A percentile compares a stretch with the other conserved stretches of the same genome.
Evolutionary conservation across 2,888 invertebrate species (phyloP).

Genomic region (Tipula helvola): DNA sequence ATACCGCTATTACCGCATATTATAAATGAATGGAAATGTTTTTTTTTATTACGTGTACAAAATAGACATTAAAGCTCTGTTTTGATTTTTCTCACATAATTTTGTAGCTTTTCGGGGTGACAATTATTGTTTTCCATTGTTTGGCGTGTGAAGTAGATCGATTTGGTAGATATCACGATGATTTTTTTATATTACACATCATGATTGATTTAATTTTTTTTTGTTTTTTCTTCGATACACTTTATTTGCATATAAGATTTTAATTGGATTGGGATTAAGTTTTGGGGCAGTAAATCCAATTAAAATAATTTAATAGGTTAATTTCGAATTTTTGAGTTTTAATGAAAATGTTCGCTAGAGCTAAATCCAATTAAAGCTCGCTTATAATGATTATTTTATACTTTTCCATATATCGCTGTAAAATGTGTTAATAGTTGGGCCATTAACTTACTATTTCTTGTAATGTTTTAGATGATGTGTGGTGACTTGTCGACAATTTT

Average conservation of each 20-base stretch:
- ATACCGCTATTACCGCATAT: not conserved
- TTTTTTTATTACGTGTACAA: not conserved
- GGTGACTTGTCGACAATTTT: not conserved
- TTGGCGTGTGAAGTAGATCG: not conserved
- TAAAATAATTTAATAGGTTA: too few species aligned
- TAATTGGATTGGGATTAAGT: not conserved
- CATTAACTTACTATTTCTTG: not conserved
- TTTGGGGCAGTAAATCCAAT: too few species aligned
- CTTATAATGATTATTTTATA: too few species aligned
- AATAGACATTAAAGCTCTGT: not conserved
- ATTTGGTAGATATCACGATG: not conserved
- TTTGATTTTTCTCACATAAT: not conserved
- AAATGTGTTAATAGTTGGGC: not conserved
- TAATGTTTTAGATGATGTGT: not conserved
- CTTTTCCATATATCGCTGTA: not conserved
- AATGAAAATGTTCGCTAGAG: too few species aligned
- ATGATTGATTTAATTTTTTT: too few species aligned
- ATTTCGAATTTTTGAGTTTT: too few species aligned
- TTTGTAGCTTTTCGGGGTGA: not conserved
- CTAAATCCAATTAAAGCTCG: too few species aligned
- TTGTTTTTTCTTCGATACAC: not conserved
- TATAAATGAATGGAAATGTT: not conserved
- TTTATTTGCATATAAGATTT: not conserved
- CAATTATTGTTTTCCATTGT: not conserved
- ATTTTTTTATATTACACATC: not conserved